Base-by-base conservation (phyloP, 1,140 invertebrate genomes). In the Drosophila tristis region DNA sequence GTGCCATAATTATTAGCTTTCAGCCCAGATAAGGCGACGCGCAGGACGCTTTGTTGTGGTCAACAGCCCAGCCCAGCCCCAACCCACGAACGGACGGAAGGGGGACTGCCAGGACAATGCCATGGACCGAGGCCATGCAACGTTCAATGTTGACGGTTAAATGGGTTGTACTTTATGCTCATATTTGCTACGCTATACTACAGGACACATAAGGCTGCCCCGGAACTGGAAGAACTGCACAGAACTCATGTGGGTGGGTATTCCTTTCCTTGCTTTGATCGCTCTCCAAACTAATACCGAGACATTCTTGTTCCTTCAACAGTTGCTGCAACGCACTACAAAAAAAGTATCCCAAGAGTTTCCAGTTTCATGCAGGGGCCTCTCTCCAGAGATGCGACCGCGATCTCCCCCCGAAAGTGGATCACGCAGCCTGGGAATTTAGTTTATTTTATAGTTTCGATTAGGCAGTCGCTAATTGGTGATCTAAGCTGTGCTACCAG, bases 1-100 rank as follows among this genome's bases (percentile, higher is more conserved):
- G 11, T 39, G 35, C 49, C 66, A 75, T 75, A 80, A 80, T 80
- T 80, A 80, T 80, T 80, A 80, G 63, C 77, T 80, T 80, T 55
- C 47, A 35, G 63, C 47, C 57, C 68, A 59, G 63, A 44, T 63
- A 65, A 55, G 78, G 64, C 77, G 55, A 50, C 67, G 64, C 43
- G 39, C 16, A n/a, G 44, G 55, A 51, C 59, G 61, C 77, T 80
- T 70, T 80, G 77, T 80, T 80, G 77, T 57, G 78, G 77, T 73
- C 57, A 73, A 13, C 11, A 29, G 23, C 23, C 35, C 35, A 39
- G 31, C 29, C 16, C 1, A 25, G 4, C 62, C 23, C 5, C n/a
- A 44, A n/a, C n/a, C 35, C 25, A 2, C 49, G 6, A 8, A 11
- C 23, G 20, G 42, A 35, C 39, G 35, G 63, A 44, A n/a, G n/a